A percentile compares a stretch with the other conserved stretches of the same genome.
These are phyloP conservation scores for Neotoma lepida DNA, from an alignment of 2,113 vertebrate genomes.

Conservation along the genomic window DNA sequence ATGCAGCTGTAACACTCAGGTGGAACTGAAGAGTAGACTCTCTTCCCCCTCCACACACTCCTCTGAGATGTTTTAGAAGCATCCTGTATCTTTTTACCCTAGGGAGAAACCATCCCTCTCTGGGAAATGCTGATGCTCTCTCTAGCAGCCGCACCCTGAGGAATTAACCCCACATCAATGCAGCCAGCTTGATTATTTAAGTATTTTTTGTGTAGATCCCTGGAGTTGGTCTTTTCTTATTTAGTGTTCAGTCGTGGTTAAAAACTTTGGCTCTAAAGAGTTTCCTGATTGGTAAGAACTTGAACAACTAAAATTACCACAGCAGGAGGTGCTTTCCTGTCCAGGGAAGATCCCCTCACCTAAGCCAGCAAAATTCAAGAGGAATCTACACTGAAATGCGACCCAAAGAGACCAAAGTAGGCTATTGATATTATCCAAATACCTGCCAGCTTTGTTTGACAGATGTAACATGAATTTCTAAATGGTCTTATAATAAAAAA, in stretches of 20 bases:
- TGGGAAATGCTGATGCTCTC: not conserved
- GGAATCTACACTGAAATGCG: not conserved
- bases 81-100: not conserved
- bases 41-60: too few species aligned
- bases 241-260: slow-evolving; percentile 13
- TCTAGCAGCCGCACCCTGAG: not conserved
- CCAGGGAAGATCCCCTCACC: not conserved
- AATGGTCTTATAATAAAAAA: too few species aligned
- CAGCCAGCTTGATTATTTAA: not conserved
- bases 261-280: not conserved
- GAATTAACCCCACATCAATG: not conserved
- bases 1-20: not conserved
- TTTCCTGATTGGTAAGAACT: not conserved
- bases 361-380: not conserved
- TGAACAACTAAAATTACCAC: not conserved
- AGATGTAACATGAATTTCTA: not conserved
- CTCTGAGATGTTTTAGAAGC: not conserved
- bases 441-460: slow-evolving; percentile 34
- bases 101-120: not conserved
- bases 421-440: not conserved
- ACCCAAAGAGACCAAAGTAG: not conserved
- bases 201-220: not conserved
- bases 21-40: not conserved
- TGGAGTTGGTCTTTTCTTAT: not conserved
- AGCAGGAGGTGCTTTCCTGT: not conserved